Evolutionary conservation across 2,797 vertebrate genomes (phyloP).

Genomic region (Nyctibius grandis): DNA sequence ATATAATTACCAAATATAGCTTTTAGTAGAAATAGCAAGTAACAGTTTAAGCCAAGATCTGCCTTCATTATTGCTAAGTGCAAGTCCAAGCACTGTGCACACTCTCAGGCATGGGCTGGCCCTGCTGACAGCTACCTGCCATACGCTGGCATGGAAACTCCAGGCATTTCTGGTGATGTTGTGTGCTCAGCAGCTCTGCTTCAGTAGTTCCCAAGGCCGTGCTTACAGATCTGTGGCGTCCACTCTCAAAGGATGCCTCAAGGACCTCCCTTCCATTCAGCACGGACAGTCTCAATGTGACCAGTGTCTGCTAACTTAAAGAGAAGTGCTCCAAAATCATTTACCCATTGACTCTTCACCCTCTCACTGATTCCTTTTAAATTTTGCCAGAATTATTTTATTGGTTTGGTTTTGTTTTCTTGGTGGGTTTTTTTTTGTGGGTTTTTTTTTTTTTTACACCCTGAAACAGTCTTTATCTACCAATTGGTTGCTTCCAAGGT

Average conservation of each 20-base stretch:
- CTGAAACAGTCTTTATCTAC: neutral
- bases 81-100: neutral
- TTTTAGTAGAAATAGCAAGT: neutral
- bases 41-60: neutral
- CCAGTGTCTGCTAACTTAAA: neutral
- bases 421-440: neutral
- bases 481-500: neutral
- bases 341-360: neutral
- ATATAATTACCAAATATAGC: neutral
- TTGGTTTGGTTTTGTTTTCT: neutral
- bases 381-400: neutral
- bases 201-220: neutral
- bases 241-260: neutral
- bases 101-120: neutral
- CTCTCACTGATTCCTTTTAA: neutral
- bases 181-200: rapidly evolving
- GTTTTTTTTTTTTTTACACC: neutral
- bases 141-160: neutral
- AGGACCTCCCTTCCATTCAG: neutral
- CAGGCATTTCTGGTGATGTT: neutral
- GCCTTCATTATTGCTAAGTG: rapidly evolving
- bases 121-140: neutral
- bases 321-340: neutral
- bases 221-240: neutral
- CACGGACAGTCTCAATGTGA: neutral